Evolutionary conservation across 2,113 vertebrate species (phyloP).

Genomic region (Crotalus helleri): DNA sequence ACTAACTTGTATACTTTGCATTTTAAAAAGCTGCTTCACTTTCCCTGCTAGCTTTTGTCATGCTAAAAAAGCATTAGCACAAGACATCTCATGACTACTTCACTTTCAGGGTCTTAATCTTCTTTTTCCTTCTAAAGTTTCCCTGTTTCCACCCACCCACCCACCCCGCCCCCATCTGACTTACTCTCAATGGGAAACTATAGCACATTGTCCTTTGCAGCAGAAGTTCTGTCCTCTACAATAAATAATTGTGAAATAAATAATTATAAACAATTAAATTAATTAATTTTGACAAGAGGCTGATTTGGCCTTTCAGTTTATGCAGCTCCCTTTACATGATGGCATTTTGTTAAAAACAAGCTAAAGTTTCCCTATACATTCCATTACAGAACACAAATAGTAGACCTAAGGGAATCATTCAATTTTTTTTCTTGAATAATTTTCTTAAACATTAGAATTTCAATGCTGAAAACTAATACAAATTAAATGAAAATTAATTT

Average conservation of each 20-base stretch:
- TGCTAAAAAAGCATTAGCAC: constrained; percentile 1
- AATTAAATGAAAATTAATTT: background rate
- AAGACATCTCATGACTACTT: background rate
- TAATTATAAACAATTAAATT: background rate
- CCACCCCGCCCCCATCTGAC: background rate
- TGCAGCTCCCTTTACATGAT: background rate
- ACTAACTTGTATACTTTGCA: background rate
- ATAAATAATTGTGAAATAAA: constrained; percentile 26
- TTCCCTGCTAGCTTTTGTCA: background rate
- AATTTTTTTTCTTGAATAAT: background rate
- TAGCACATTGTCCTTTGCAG: constrained; percentile 18
- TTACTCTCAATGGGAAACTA: constrained; percentile 29
- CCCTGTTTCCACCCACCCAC: background rate
- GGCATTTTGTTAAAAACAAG: constrained; percentile 15
- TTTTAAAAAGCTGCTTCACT: background rate
- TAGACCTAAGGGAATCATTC: background rate
- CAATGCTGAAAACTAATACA: background rate
- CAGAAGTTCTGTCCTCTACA: constrained; percentile 27
- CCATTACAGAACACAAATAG: background rate
- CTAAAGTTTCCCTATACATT: constrained; percentile 25
- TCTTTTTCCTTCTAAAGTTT: constrained; percentile 2
- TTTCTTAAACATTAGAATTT: background rate
- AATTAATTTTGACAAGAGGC: constrained; percentile 45
- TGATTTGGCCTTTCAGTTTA: constrained; percentile 50
- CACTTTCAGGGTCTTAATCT: background rate